Percentiles rank a stretch among this genome's conserved stretches.
phyloP scores from a whole-genome alignment of 2,113 vertebrate species.

The Heterotilapia buettikoferi region DNA sequence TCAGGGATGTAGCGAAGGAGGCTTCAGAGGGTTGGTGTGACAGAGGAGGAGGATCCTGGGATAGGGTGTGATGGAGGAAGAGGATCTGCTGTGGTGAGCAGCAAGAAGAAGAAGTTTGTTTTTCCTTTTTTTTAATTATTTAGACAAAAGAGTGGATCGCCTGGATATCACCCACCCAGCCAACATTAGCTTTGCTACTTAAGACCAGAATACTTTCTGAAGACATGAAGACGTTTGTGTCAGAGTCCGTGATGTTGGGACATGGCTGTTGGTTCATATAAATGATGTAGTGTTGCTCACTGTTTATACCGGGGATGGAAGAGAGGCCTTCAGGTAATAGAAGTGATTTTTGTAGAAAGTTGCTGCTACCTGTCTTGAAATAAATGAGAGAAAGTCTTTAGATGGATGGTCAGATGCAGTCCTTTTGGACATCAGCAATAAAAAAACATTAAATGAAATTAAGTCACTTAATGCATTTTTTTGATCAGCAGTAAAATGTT shows the following conservation, averaged over 20 bases:
- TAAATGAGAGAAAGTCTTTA: not conserved
- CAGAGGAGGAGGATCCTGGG: not conserved
- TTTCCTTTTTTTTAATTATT: not conserved
- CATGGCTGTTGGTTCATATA: not conserved
- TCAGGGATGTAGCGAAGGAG: not conserved
- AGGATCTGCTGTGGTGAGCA: not conserved
- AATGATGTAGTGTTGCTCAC: not conserved
- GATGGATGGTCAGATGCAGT: not conserved
- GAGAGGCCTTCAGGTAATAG: not conserved
- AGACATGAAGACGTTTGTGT: not conserved
- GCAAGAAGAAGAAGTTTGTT: not conserved
- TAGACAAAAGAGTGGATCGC: not conserved
- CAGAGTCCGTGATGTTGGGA: rapidly evolving
- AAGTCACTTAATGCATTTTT: not conserved
- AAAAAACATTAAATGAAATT: not conserved
- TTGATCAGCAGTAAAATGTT: not conserved
- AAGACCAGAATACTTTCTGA: not conserved
- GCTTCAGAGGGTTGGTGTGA: not conserved
- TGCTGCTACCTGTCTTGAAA: not conserved
- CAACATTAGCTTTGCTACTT: not conserved
- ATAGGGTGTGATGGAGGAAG: not conserved
- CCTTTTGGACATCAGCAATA: too few relatives aligned
- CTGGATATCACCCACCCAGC: not conserved
- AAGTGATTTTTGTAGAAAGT: not conserved
- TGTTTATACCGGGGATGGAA: not conserved